Evolutionary conservation across 2,113 vertebrate genomes (phyloP).

Genomic region (Tyrannus savana): DNA sequence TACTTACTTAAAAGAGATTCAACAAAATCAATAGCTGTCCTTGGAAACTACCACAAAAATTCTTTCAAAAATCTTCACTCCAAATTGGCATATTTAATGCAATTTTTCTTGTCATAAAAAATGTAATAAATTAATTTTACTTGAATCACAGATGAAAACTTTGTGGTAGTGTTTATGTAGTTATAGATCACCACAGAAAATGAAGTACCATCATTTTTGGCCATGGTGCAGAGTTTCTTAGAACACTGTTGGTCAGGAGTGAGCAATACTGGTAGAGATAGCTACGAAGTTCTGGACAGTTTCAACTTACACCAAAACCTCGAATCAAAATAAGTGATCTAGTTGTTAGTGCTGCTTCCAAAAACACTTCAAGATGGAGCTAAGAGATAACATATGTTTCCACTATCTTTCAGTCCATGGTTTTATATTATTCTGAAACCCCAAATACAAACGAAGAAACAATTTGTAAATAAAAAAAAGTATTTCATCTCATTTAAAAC

Average conservation of each 20-base stretch:
- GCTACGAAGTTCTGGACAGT: neutral
- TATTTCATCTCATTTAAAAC: neutral
- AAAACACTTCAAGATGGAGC: neutral
- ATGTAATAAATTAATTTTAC: neutral
- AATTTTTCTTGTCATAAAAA: neutral
- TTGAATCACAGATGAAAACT: neutral
- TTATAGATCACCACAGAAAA: neutral
- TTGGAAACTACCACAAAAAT: neutral
- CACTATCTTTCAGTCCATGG: neutral
- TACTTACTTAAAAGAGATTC: neutral
- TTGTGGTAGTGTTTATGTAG: neutral
- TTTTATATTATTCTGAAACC: neutral
- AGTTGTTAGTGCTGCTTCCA: neutral
- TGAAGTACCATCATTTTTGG: neutral
- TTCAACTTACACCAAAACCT: neutral
- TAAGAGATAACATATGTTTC: neutral
- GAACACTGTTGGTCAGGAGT: neutral
- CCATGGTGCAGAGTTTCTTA: neutral
- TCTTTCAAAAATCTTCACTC: neutral
- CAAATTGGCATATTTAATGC: neutral
- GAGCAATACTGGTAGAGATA: neutral
- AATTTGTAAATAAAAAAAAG: neutral
- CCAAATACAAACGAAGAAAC: neutral
- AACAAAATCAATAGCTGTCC: neutral
- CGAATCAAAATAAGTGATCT: neutral